These are phyloP conservation scores for Pelodytes ibericus DNA, from an alignment of 2,797 vertebrate genomes.

Conservation along the genomic window DNA sequence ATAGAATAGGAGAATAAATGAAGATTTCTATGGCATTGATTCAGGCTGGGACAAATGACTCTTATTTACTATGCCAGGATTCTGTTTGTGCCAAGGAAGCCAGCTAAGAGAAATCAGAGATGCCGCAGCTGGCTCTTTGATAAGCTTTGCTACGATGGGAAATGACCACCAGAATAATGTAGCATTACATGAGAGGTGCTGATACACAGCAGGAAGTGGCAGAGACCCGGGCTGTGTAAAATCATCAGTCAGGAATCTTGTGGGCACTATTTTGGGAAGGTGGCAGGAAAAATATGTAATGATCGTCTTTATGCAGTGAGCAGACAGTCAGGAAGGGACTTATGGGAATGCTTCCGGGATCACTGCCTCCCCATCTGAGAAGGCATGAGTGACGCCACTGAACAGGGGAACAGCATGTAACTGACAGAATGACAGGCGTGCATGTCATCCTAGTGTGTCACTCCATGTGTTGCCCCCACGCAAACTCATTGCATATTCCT, in stretches of 20 bases:
- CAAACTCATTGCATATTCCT: background rate
- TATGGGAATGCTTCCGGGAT: background rate
- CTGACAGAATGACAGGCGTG: background rate
- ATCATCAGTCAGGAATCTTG: slow-evolving; percentile 17
- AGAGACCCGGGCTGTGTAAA: background rate
- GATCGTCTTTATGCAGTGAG: background rate
- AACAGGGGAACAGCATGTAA: background rate
- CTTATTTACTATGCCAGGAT: background rate
- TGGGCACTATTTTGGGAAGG: background rate
- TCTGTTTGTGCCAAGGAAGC: background rate
- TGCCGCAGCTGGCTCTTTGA: background rate
- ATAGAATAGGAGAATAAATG: too few relatives aligned
- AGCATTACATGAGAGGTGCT: background rate
- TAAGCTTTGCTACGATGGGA: background rate
- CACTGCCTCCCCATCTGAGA: background rate
- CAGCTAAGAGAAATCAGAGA: background rate
- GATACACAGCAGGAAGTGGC: background rate
- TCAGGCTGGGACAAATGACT: background rate
- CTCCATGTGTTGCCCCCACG: background rate
- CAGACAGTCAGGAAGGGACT: background rate
- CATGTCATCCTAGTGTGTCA: background rate
- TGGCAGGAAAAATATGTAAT: background rate
- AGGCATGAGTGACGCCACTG: background rate
- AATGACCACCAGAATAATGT: background rate
- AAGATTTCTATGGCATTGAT: too few relatives aligned